phyloP scores from a whole-genome alignment of 1,140 invertebrate genomes.

The Drosophila takahashii region DNA sequence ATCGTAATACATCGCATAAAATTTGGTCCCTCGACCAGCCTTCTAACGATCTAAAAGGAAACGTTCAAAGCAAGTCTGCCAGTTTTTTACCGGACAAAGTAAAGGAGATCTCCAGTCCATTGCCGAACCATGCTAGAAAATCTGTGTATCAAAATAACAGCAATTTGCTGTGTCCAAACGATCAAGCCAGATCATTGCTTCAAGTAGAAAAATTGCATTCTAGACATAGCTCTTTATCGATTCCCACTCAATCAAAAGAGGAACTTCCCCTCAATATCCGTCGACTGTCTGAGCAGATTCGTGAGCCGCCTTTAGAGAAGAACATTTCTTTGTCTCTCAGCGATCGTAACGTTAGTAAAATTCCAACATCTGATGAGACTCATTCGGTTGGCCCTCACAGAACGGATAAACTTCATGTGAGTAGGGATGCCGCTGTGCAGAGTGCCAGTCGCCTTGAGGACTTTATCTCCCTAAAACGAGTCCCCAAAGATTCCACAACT shows the following conservation, averaged over 20 bases:
- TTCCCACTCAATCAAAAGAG: slow-evolving; percentile 63
- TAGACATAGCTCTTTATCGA: slow-evolving; percentile 75
- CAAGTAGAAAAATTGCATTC: slow-evolving; percentile 53
- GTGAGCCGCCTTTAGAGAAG: slow-evolving; percentile 34
- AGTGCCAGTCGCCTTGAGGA: slow-evolving; percentile 26
- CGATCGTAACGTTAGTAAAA: slow-evolving; percentile 60
- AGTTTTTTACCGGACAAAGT: slow-evolving; percentile 68
- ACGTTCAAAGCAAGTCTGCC: slow-evolving; percentile 50
- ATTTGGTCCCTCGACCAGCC: slow-evolving; percentile 27
- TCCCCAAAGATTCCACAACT: slow-evolving; percentile 48
- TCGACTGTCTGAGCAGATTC: slow-evolving; percentile 77
- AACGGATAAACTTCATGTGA: slow-evolving; percentile 16
- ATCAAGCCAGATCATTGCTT: slow-evolving; percentile 13
- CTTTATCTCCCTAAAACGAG: slow-evolving; percentile 24
- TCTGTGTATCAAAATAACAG: slow-evolving; percentile 35
- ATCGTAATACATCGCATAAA: slow-evolving; percentile 44
- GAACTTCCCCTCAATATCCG: slow-evolving; percentile 78
- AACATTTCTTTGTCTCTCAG: slow-evolving; percentile 45
- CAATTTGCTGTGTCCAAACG: slow-evolving; percentile 31
- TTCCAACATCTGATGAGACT: slow-evolving; percentile 11
- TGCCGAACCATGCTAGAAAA: slow-evolving; percentile 37
- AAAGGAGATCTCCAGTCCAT: slow-evolving; percentile 54
- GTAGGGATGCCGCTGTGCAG: slow-evolving; percentile 34
- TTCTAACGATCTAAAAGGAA: slow-evolving; percentile 20
- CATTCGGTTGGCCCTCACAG: background rate